Conservation (phyloP, 1,140 invertebrate species). For the Achatina immaculata region DNA sequence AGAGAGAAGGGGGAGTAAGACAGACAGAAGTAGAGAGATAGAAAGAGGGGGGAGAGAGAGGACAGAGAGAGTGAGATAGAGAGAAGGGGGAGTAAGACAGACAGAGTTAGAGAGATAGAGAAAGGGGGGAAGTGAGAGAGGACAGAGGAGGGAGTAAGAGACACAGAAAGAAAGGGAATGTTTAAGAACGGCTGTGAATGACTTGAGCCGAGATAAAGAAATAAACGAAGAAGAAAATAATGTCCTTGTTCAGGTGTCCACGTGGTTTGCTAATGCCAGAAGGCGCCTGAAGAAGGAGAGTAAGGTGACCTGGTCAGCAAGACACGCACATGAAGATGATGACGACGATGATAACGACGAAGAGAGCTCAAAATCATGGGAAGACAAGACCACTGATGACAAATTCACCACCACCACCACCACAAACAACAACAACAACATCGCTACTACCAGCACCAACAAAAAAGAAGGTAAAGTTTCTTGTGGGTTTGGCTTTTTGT, state of each 20-base stretch:
- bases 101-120: no score
- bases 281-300: conserved; percentile 94
- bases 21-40: no score
- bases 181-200: no score
- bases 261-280: conserved; percentile 70
- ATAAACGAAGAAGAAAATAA: no score
- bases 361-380: conserved; percentile 45
- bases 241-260: conserved; percentile 84
- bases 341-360: conserved; percentile 61
- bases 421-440: no score
- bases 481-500: not conserved
- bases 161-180: no score
- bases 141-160: no score
- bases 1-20: no score
- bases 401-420: not conserved
- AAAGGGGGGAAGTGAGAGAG: no score
- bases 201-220: conserved; percentile 93
- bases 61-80: no score
- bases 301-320: conserved; percentile 97
- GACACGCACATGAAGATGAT: conserved; percentile 90
- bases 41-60: no score
- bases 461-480: not conserved
- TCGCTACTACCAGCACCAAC: not conserved
- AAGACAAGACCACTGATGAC: conserved; percentile 14
- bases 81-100: no score